A percentile compares a stretch with the other conserved stretches of the same genome.
These are phyloP conservation scores for Azemiops feae DNA, from an alignment of 2,113 vertebrate genomes.

Conservation along the genomic window DNA sequence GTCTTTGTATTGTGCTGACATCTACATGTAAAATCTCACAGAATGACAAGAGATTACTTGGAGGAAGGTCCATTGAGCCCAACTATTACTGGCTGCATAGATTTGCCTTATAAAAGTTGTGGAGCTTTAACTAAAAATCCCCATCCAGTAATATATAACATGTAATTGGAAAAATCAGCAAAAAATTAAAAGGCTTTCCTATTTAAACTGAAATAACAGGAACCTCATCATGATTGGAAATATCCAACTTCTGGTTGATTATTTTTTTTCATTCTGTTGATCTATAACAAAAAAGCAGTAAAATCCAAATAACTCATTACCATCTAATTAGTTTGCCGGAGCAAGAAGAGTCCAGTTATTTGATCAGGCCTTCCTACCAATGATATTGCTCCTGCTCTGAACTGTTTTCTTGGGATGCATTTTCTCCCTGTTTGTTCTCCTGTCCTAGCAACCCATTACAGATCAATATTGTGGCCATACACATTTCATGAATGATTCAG, in stretches of 20 bases:
- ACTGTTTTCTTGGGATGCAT: not conserved
- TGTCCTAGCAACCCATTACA: not conserved
- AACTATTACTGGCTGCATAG: not conserved
- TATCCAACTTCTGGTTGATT: not conserved
- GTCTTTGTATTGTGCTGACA: not conserved
- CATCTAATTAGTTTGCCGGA: not conserved
- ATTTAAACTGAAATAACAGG: not conserved
- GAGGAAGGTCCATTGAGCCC: not conserved
- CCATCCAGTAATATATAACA: not conserved
- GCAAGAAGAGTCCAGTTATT: not conserved
- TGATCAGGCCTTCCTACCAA: not conserved
- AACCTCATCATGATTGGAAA: not conserved
- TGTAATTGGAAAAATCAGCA: not conserved
- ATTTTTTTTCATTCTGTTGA: not conserved
- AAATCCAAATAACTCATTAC: not conserved
- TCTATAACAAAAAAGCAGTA: not conserved
- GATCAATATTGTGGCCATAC: not conserved
- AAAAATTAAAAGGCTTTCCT: not conserved
- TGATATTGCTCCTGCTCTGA: not conserved
- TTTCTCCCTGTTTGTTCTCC: not conserved
- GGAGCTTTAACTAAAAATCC: not conserved
- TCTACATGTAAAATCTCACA: not conserved
- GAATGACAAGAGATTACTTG: not conserved
- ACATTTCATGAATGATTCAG: not conserved
- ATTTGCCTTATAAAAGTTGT: not conserved